phyloP scores from a whole-genome alignment of 2,113 vertebrate genomes.

The Talpa occidentalis region DNA sequence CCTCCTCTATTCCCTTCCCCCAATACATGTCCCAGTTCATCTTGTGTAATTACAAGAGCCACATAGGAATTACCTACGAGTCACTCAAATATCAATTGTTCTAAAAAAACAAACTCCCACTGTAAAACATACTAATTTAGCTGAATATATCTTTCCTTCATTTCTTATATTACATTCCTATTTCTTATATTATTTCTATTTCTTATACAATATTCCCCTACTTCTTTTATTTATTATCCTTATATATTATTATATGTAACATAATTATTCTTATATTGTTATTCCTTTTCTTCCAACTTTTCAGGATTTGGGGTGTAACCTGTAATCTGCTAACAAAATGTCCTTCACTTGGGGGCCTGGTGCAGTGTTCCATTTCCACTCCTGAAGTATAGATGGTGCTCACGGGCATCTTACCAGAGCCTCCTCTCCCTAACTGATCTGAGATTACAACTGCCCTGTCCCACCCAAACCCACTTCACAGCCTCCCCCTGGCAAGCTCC shows the following conservation, averaged over 20 bases:
- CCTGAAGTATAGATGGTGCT: fast-evolving
- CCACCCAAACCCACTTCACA: too few relatives aligned
- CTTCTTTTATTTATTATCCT: neutral
- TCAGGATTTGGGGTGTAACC: neutral
- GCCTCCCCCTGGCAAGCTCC: fast-evolving
- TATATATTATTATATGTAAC: too few relatives aligned
- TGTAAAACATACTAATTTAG: neutral
- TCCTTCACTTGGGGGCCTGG: too few relatives aligned
- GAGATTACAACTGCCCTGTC: fast-evolving
- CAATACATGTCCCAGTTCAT: neutral
- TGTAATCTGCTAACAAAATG: neutral
- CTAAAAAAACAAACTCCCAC: neutral
- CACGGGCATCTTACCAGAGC: neutral
- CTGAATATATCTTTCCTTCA: neutral
- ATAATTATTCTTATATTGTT: neutral
- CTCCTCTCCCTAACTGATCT: neutral
- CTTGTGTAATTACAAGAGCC: neutral
- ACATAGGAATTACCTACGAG: neutral
- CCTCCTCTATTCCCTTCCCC: neutral
- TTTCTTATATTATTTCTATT: neutral
- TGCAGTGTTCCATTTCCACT: neutral
- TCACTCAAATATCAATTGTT: neutral
- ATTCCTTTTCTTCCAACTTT: neutral
- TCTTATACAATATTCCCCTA: neutral
- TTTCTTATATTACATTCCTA: neutral